phyloP scores from a whole-genome alignment of 2,113 vertebrate species.

The Podarcis raffonei region DNA sequence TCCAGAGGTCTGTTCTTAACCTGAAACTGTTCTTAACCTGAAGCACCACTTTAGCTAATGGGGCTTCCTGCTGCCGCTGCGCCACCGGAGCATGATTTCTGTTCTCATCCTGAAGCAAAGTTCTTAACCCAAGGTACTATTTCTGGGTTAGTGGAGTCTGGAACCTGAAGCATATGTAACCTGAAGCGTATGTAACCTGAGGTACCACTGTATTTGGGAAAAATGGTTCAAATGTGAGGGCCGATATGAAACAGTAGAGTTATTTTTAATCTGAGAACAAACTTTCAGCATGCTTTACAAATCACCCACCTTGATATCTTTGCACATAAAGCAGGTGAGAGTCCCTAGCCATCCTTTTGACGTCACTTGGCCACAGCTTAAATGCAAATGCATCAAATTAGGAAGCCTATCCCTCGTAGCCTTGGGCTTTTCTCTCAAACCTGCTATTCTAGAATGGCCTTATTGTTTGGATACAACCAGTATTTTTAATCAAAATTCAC shows the following conservation, averaged over 20 bases:
- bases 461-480: not conserved
- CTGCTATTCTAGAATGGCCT: not conserved
- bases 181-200: no score
- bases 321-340: not conserved
- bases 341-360: not conserved
- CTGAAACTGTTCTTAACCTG: no score
- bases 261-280: not conserved
- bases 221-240: not conserved
- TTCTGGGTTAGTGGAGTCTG: no score
- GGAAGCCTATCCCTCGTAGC: not conserved
- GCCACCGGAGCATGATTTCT: no score
- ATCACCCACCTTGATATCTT: not conserved
- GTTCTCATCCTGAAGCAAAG: no score
- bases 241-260: not conserved
- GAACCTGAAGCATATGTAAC: no score
- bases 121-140: no score
- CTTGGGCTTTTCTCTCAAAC: constrained; percentile 1
- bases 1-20: no score
- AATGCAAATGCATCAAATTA: not conserved
- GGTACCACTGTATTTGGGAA: not conserved
- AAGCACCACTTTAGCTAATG: no score
- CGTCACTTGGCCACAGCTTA: not conserved
- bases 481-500: constrained; percentile 59
- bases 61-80: no score
- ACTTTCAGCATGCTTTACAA: not conserved